Evolutionary conservation across 2,797 vertebrate species (phyloP), one percentile per base, ranked within the genome.

Genomic region (Macrochelys suwanniensis): DNA sequence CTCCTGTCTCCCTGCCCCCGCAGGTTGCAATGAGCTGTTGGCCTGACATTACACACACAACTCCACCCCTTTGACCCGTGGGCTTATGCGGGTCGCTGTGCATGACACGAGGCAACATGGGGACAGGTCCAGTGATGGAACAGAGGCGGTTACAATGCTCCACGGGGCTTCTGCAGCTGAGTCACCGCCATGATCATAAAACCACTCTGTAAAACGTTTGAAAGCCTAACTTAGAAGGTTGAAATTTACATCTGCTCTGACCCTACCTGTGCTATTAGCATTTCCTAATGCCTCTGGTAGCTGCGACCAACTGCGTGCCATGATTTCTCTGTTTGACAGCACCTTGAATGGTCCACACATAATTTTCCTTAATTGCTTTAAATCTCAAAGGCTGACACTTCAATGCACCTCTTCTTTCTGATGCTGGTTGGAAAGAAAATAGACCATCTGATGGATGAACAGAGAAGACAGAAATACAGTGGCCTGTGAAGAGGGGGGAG

Each of bases 311-410:
- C 33, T 59, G 84, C 50, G 85, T 59, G 82, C 84, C 12, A 86
- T 79, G 59, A 80, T 65, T 50, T 76, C 92, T 68, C 93, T 68
- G 88, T 89, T 91, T 94, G 95, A 93, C 96, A 96, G 95, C 37
- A 50, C 95, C 96, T 89, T 82, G 3, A 88, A 93, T 11, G 37
- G 49, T 87, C 88, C 80, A 42, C 89, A 84, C 89, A 68, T 90
- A 87, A n/a, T 85, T 93, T 94, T 74, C 94, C 84, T 76, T 96
- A 96, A 96, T 96, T 95, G 96, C 96, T 94, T 95, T n/a, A 59
- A 95, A 96, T 82, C 95, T 90, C 92, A 2, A 95, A 87, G 95
- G 92, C 97, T 87, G 89, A 95, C 97, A 96, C 96, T 95, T 95
- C 96, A 92, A 71, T 37, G 79, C 74, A 92, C 91, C 86, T 86